phyloP scores from a whole-genome alignment of 1,140 invertebrate species.

The Drosophila hydei region DNA sequence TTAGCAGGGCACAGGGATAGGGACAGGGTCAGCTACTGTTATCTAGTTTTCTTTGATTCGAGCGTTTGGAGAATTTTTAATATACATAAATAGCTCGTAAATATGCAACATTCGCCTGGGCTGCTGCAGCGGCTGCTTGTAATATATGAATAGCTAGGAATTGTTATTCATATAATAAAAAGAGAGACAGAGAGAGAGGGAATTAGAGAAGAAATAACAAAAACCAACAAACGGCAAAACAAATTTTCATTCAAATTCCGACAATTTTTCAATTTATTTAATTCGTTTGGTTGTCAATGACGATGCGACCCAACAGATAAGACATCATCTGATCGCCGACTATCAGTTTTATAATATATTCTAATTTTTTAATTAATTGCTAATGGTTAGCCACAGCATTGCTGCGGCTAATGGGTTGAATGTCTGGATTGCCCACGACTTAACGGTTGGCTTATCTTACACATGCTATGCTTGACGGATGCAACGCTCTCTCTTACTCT shows the following conservation, averaged over 20 bases:
- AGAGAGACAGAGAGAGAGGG: slow-evolving; percentile 3
- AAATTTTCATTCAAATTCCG: slow-evolving; percentile 74
- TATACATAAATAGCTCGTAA: slow-evolving; percentile 82
- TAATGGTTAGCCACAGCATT: slow-evolving; percentile 80
- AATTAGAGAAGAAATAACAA: slow-evolving; percentile 3
- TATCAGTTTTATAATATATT: slow-evolving; percentile 70
- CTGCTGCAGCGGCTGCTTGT: slow-evolving; percentile 13
- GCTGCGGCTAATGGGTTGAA: slow-evolving; percentile 57
- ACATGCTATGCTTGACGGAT: background rate
- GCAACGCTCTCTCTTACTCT: background rate
- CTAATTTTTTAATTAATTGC: slow-evolving; percentile 83
- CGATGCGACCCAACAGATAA: slow-evolving; percentile 61
- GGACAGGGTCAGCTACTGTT: slow-evolving; percentile 63
- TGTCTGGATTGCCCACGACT: slow-evolving; percentile 38
- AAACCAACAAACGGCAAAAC: slow-evolving; percentile 20
- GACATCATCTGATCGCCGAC: slow-evolving; percentile 43
- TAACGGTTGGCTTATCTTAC: slow-evolving; percentile 69
- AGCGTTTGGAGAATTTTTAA: slow-evolving; percentile 74
- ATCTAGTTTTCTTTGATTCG: slow-evolving; percentile 76
- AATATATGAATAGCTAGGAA: slow-evolving; percentile 52
- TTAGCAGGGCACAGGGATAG: background rate
- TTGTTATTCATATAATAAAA: slow-evolving; percentile 32
- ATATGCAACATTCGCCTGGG: slow-evolving; percentile 68
- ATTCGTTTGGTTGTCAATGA: slow-evolving; percentile 74
- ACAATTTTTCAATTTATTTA: slow-evolving; percentile 76